phyloP scores from a whole-genome alignment of 2,888 invertebrate species.

The Meloe dianella region DNA sequence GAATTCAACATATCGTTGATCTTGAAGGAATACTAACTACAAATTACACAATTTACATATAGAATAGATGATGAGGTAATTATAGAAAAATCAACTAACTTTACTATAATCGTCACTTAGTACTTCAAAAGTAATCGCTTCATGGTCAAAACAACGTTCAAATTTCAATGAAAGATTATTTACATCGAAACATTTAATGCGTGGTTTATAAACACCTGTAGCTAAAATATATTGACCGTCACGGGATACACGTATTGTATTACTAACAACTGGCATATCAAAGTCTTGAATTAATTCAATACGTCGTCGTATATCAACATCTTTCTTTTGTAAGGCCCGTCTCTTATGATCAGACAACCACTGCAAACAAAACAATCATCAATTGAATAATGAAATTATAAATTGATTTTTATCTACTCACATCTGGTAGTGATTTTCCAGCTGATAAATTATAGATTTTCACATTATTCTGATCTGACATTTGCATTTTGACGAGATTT shows the following conservation, averaged over 20 bases:
- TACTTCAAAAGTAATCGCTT: conserved; percentile 91
- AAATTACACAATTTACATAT: conserved; percentile 49
- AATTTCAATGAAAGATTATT: conserved; percentile 96
- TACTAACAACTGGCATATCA: conserved; percentile 96
- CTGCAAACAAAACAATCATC: conserved; percentile 60
- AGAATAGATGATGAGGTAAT: conserved; percentile 22
- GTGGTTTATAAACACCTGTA: conserved; percentile 95
- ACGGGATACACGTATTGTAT: conserved; percentile 79
- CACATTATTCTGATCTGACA: conserved; percentile 91
- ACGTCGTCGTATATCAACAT: conserved; percentile 86
- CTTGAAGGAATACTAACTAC: conserved; percentile 87
- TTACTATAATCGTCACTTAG: conserved; percentile 97
- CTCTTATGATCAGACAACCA: conserved; percentile 88
- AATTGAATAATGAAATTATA: conserved; percentile 32
- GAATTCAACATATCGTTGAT: conserved; percentile 92
- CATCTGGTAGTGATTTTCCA: conserved; percentile 96
- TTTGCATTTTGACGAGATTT: conserved; percentile 75
- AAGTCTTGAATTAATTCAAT: conserved; percentile 99
- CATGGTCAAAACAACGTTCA: conserved; percentile 96
- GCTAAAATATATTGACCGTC: conserved; percentile 93
- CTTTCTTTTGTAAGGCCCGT: conserved; percentile 81
- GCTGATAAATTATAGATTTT: conserved; percentile 98
- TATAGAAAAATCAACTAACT: conserved; percentile 60
- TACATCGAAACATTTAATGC: conserved; percentile 95
- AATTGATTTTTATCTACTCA: conserved; percentile 61